These are phyloP conservation scores for Epinephelus fuscoguttatus DNA, from an alignment of 2,113 vertebrate genomes.

Conservation along the genomic window DNA sequence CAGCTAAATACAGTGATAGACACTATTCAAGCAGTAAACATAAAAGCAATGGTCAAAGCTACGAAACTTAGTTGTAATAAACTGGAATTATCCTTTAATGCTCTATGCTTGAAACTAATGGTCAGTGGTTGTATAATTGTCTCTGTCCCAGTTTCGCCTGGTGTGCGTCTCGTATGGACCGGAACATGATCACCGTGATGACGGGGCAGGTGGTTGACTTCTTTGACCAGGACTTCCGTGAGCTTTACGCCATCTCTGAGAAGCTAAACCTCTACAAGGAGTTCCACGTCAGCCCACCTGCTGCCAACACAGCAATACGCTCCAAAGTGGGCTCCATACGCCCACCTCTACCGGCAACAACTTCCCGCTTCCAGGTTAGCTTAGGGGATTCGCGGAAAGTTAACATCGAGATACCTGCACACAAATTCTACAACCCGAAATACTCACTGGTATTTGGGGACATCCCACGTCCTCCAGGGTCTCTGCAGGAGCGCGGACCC, in stretches of 20 bases:
- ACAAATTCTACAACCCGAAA: conserved; percentile 95
- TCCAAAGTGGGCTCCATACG: conserved; percentile 68
- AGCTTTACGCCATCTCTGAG: conserved; percentile 94
- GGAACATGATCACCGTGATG: conserved; percentile 93
- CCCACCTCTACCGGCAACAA: conserved; percentile 69
- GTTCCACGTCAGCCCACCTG: conserved; percentile 78
- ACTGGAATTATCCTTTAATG: too few species aligned
- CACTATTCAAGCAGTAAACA: not conserved
- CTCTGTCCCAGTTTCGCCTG: conserved; percentile 90
- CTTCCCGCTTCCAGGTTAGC: conserved; percentile 83
- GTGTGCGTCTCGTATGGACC: conserved; percentile 92
- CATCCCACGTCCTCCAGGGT: not conserved
- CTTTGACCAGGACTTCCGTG: conserved; percentile 93
- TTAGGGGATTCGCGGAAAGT: conserved; percentile 70
- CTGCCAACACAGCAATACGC: conserved; percentile 33
- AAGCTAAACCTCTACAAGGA: conserved; percentile 90
- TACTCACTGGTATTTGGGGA: conserved; percentile 87
- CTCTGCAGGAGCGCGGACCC: conserved; percentile 34
- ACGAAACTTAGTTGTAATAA: not conserved
- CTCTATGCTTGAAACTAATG: too few species aligned
- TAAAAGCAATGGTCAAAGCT: not conserved
- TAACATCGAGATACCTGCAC: conserved; percentile 86
- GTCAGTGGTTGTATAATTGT: not conserved
- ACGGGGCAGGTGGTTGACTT: conserved; percentile 92
- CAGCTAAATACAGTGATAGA: not conserved